Evolutionary conservation across 1,140 invertebrate species (phyloP), one percentile per base, ranked within the genome.

Genomic region (Meloidogyne hapla): DNA sequence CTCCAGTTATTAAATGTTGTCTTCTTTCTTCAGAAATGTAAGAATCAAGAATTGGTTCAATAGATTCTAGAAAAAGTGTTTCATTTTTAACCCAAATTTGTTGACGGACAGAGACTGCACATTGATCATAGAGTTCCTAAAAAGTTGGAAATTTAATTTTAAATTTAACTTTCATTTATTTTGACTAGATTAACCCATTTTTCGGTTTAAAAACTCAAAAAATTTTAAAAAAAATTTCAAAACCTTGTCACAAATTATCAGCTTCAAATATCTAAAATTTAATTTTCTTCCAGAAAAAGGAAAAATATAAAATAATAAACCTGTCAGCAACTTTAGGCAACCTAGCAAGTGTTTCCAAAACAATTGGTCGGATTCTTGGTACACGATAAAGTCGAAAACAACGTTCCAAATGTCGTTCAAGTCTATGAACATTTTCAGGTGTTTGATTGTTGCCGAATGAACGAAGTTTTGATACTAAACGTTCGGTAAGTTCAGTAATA

Each of bases 1-100:
- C 80, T 48, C 15, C 80, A 78, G 25, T 23, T 62, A 42, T 81
- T 81, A n/a, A 56, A 56, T 56, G 48, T 56, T 56, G 48, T 56
- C 48, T 56, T n/a, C n/a, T 69, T 64, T 83, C 85, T 45, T 79
- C 72, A 23, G 66, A 45, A 28, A 83, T 45, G 72, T 83, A 83
- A 21, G 28, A 26, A 64, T 83, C 80, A 15, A 83, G 21, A 48
- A 83, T 62, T 8, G 81, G 83, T 23, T 75, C 77, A 13, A 83
- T 71, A 21, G 82, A 83, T 72, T 69, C 77, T 23, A 68, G 2
- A 65, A 83, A 83, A 25, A 80, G 67, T 15, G 45, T 65, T 18
- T 83, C 81, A 26, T 83, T 79, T 66, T 66, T 80, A 12, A 84
- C 38, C 81, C 81, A 83, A 69, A 83, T 83, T 68, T 83, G 81